These are phyloP conservation scores for Drosophila anomelani DNA, from an alignment of 2,888 invertebrate genomes.

Conservation along the genomic window DNA sequence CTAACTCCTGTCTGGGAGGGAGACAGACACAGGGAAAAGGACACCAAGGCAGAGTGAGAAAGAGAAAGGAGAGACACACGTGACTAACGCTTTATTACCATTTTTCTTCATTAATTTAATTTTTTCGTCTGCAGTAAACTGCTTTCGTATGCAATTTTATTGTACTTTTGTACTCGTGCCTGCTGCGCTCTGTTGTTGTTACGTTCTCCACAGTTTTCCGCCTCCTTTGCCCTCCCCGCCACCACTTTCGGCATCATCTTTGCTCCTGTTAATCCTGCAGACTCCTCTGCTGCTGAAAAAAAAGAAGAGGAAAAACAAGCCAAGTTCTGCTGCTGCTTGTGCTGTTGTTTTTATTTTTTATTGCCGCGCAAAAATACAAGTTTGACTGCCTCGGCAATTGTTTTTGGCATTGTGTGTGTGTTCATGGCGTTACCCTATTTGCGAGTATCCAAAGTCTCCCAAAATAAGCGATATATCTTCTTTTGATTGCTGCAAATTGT, in stretches of 20 bases:
- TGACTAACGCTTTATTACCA: constrained; percentile 80
- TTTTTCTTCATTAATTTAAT: constrained; percentile 80
- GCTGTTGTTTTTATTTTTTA: constrained; percentile 69
- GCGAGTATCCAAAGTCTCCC: neutral
- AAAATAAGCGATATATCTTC: constrained; percentile 1
- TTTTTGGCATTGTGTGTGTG: constrained; percentile 37
- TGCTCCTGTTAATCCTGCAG: constrained; percentile 65
- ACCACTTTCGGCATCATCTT: neutral
- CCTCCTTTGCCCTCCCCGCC: neutral
- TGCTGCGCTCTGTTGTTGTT: constrained; percentile 79
- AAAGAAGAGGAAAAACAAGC: constrained; percentile 16
- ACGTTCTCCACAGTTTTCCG: constrained; percentile 56
- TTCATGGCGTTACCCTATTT: constrained; percentile 12
- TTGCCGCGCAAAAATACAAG: constrained; percentile 79
- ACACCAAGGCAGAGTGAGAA: neutral
- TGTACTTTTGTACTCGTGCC: constrained; percentile 80
- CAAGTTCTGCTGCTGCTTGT: constrained; percentile 21
- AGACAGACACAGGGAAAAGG: neutral
- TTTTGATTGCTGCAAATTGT: neutral
- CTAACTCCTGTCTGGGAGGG: constrained; percentile 32
- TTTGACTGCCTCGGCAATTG: constrained; percentile 60
- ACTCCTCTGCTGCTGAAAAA: neutral
- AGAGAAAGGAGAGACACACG: constrained; percentile 63
- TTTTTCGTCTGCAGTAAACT: constrained; percentile 80
- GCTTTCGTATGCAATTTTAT: constrained; percentile 81